A percentile compares a stretch with the other conserved stretches of the same genome.
phyloP scores from a whole-genome alignment of 2,888 invertebrate genomes.

The Drosophila lutescens region DNA sequence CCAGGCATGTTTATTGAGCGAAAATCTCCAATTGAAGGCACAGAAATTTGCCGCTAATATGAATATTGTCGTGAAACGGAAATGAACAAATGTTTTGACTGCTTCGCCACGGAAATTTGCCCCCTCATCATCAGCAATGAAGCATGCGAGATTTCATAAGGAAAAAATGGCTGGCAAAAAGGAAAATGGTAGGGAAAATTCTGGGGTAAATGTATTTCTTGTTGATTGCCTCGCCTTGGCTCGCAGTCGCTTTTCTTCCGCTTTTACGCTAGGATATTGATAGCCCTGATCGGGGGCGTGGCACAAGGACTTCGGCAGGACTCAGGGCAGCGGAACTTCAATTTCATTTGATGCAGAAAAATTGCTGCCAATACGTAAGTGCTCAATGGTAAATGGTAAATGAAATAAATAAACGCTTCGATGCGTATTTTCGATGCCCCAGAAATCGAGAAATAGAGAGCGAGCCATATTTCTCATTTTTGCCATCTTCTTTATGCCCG shows the following conservation, averaged over 20 bases:
- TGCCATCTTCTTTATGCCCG: slow-evolving; percentile 12
- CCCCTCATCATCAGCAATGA: slow-evolving; percentile 56
- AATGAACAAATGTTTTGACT: slow-evolving; percentile 70
- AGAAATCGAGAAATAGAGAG: slow-evolving; percentile 14
- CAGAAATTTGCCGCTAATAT: slow-evolving; percentile 74
- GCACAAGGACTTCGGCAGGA: slow-evolving; percentile 17
- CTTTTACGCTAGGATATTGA: slow-evolving; percentile 63
- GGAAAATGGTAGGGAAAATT: slow-evolving; percentile 43
- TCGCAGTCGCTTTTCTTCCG: slow-evolving; percentile 17
- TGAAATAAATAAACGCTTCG: slow-evolving; percentile 75
- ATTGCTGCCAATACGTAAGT: slow-evolving; percentile 75
- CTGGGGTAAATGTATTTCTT: slow-evolving; percentile 70
- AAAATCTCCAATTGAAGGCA: slow-evolving; percentile 46
- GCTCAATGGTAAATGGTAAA: slow-evolving; percentile 75
- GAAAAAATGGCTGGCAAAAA: slow-evolving; percentile 29
- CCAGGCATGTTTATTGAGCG: slow-evolving; percentile 49
- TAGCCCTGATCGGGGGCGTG: slow-evolving; percentile 31
- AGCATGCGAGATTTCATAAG: slow-evolving; percentile 73
- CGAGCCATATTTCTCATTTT: slow-evolving; percentile 24
- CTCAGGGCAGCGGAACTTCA: slow-evolving; percentile 58
- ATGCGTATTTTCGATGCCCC: slow-evolving; percentile 34
- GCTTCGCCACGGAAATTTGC: slow-evolving; percentile 18
- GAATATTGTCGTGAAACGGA: slow-evolving; percentile 75
- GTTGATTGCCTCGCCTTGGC: slow-evolving; percentile 68
- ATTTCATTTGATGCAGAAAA: slow-evolving; percentile 79